Conservation (phyloP, 2,797 vertebrate species). For the Lophius americanus region DNA sequence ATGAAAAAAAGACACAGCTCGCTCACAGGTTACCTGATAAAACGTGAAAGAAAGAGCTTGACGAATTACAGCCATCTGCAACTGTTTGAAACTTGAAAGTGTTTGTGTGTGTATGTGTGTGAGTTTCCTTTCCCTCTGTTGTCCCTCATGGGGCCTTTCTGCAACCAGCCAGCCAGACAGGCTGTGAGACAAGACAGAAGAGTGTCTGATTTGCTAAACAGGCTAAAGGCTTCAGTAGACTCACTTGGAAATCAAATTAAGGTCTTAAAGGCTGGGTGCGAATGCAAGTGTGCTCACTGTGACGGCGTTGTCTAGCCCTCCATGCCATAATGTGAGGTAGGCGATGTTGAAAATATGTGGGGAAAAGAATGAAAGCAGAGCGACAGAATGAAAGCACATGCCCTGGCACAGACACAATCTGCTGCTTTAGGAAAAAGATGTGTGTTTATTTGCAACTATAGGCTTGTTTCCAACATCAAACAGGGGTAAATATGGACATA, state of each 20-base stretch:
- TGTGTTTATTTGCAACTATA: slow-evolving; percentile 32
- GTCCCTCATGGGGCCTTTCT: slow-evolving; percentile 78
- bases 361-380: slow-evolving; percentile 8
- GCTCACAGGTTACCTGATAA: slow-evolving; percentile 70
- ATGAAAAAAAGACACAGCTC: slow-evolving; percentile 49
- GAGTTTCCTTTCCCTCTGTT: slow-evolving; percentile 80
- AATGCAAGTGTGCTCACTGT: slow-evolving; percentile 32
- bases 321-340: slow-evolving; percentile 1
- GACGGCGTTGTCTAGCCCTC: slow-evolving; percentile 20
- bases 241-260: slow-evolving; percentile 68
- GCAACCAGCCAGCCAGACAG: slow-evolving; percentile 60
- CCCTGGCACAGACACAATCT: slow-evolving; percentile 26
- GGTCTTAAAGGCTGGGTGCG: slow-evolving; percentile 26
- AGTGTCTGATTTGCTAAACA: slow-evolving; percentile 75
- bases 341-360: slow-evolving; percentile 13
- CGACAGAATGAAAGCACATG: slow-evolving; percentile 28
- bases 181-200: slow-evolving; percentile 75
- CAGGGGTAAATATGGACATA: slow-evolving; percentile 20
- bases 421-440: slow-evolving; percentile 18
- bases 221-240: slow-evolving; percentile 65
- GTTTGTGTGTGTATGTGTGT: slow-evolving; percentile 38
- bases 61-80: slow-evolving; percentile 76
- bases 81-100: slow-evolving; percentile 73
- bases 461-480: slow-evolving; percentile 36
- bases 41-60: slow-evolving; percentile 71